These are phyloP conservation scores for Epinephelus coioides DNA, from an alignment of 2,797 vertebrate genomes.

Conservation along the genomic window DNA sequence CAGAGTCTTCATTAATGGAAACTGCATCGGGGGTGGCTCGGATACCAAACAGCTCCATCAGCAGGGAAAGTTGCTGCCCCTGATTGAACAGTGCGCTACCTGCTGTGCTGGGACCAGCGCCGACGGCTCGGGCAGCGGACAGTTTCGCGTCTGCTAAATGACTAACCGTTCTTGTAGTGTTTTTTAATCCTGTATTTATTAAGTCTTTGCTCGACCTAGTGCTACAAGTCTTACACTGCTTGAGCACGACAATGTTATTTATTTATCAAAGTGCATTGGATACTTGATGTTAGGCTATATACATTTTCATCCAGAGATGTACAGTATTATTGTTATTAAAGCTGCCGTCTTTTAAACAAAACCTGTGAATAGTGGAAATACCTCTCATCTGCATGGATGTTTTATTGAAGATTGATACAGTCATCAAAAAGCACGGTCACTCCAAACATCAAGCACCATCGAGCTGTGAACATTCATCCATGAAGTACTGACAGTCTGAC, in stretches of 20 bases:
- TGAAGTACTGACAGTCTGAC: neutral
- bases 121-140: constrained; percentile 79
- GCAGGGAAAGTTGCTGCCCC: constrained; percentile 91
- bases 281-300: constrained; percentile 30
- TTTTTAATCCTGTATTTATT: constrained; percentile 61
- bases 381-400: constrained; percentile 12
- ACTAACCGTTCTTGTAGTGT: constrained; percentile 67
- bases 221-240: constrained; percentile 31
- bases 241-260: constrained; percentile 50
- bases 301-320: constrained; percentile 40
- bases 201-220: constrained; percentile 43
- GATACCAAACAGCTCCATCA: constrained; percentile 92
- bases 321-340: constrained; percentile 56
- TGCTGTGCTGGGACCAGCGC: constrained; percentile 73
- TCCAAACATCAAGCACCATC: neutral
- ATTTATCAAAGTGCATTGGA: constrained; percentile 39
- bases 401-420: constrained; percentile 13
- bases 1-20: constrained; percentile 94
- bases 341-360: constrained; percentile 42
- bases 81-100: constrained; percentile 89
- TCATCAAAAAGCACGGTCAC: neutral
- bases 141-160: constrained; percentile 71
- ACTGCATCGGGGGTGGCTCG: constrained; percentile 93
- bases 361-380: constrained; percentile 24
- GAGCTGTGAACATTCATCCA: neutral